Evolutionary conservation across 2,888 invertebrate species (phyloP).

Genomic region (Spisula solida): DNA sequence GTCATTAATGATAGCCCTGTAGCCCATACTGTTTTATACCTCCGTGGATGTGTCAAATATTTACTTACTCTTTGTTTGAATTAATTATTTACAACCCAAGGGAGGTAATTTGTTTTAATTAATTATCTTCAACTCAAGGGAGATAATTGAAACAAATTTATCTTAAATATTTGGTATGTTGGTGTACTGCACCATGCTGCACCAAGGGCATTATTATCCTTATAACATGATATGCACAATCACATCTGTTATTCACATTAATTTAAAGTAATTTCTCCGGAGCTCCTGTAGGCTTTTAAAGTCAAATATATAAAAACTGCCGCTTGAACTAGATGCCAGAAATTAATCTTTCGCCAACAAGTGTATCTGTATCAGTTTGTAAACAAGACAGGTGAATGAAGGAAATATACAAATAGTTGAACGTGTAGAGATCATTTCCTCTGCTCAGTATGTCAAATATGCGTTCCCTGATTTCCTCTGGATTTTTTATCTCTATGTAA

Average conservation of each 20-base stretch:
- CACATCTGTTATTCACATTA: neutral
- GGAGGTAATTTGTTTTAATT: neutral
- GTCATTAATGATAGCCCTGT: neutral
- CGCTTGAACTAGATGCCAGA: neutral
- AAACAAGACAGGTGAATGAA: constrained; percentile 37
- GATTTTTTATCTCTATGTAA: constrained; percentile 40
- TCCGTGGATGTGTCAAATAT: neutral
- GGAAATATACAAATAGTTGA: constrained; percentile 38
- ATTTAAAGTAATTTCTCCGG: neutral
- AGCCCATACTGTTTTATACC: neutral
- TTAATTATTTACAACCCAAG: neutral
- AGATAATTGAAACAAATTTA: neutral
- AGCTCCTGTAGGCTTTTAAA: neutral
- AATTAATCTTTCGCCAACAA: constrained; percentile 33
- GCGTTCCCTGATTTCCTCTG: constrained; percentile 38
- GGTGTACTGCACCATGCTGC: neutral
- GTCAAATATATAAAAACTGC: neutral
- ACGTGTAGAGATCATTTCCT: constrained; percentile 33
- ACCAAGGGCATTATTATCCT: neutral
- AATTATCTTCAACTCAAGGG: neutral
- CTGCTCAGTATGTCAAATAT: constrained; percentile 39
- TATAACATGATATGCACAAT: neutral
- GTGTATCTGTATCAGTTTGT: constrained; percentile 17
- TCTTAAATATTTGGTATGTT: neutral
- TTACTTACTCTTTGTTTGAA: neutral